Conservation (phyloP, 2,888 invertebrate species). For the Phortica okadai region DNA sequence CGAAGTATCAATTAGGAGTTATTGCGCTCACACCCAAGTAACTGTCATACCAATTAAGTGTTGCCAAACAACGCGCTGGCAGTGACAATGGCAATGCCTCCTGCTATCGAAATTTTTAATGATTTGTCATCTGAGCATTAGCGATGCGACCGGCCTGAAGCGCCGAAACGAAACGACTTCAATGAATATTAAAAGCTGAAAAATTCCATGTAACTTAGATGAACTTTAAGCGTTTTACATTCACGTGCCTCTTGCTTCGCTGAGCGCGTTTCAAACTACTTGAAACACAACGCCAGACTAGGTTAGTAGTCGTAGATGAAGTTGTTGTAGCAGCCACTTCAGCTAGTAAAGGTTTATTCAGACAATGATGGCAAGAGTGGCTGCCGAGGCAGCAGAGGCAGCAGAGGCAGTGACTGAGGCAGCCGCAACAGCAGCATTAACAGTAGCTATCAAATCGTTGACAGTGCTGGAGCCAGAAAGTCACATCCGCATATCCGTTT, state of each 20-base stretch:
- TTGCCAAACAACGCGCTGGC: conserved; percentile 14
- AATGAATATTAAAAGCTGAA: background rate
- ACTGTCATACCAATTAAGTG: conserved; percentile 41
- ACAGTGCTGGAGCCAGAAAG: background rate
- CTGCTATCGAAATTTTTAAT: too few relatives aligned
- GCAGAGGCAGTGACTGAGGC: background rate
- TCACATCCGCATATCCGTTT: conserved; percentile 42
- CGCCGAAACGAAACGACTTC: background rate
- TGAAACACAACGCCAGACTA: conserved; percentile 31
- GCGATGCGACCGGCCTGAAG: too few relatives aligned
- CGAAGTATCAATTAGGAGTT: too few relatives aligned
- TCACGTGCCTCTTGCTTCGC: background rate
- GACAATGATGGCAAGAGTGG: conserved; percentile 21
- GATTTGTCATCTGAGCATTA: too few relatives aligned
- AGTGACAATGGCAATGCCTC: background rate
- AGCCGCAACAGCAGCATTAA: background rate
- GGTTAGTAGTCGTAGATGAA: conserved; percentile 34
- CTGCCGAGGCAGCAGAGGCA: background rate
- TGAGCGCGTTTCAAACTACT: conserved; percentile 18
- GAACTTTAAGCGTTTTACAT: background rate
- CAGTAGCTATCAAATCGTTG: background rate
- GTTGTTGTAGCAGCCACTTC: conserved; percentile 28
- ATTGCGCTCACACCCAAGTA: conserved; percentile 35
- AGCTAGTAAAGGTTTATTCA: conserved; percentile 20
- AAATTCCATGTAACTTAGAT: background rate